Percentiles rank a stretch among this genome's conserved stretches.
Conservation (phyloP, 2,797 vertebrate species). For the Hypotaenidia philippensis region DNA sequence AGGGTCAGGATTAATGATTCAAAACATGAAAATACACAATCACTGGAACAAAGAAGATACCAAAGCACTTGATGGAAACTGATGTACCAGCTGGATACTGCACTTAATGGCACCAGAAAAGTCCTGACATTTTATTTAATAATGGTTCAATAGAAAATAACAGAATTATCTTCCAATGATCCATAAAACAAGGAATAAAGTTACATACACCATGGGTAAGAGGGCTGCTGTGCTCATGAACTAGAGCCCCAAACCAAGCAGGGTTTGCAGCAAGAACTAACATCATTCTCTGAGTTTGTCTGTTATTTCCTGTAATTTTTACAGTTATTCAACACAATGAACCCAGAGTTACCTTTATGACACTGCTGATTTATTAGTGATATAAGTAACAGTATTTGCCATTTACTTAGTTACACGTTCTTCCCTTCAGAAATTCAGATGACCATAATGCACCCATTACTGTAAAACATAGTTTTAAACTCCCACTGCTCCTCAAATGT, state of each 20-base stretch:
- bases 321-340: neutral
- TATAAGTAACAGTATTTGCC: neutral
- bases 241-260: neutral
- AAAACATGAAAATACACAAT: neutral
- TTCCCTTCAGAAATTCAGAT: neutral
- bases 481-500: neutral
- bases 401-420: neutral
- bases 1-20: neutral
- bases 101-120: neutral
- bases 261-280: neutral
- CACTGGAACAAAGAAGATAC: neutral
- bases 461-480: neutral
- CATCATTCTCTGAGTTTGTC: neutral
- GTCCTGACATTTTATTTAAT: neutral
- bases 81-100: neutral
- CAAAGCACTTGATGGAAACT: neutral
- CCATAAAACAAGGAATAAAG: neutral
- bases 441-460: neutral
- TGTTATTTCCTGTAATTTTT: neutral
- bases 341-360: neutral
- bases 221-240: neutral
- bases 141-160: neutral
- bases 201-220: neutral
- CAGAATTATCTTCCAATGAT: neutral
- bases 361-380: neutral